Evolutionary conservation across 2,797 vertebrate genomes (phyloP).

Genomic region (Threskiornis aethiopicus): DNA sequence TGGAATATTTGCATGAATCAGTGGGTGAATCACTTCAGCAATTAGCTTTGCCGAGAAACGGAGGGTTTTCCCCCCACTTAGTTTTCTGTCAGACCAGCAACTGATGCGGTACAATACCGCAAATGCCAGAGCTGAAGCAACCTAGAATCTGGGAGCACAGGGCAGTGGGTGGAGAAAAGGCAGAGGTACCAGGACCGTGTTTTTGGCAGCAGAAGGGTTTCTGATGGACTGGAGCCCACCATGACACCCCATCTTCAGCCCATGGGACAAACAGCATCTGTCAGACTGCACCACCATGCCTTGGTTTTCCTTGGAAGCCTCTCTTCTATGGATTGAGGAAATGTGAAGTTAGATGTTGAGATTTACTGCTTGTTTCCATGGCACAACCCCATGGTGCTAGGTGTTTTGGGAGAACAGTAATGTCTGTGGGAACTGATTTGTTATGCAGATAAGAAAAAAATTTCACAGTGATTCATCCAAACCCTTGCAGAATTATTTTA

Average conservation of each 20-base stretch:
- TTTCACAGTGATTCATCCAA: not conserved
- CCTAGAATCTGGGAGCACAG: not conserved
- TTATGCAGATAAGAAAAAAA: not conserved
- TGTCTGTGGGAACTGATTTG: not conserved
- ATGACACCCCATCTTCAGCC: not conserved
- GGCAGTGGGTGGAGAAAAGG: not conserved
- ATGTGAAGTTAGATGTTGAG: not conserved
- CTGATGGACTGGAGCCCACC: not conserved
- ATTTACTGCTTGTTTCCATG: not conserved
- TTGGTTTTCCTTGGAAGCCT: not conserved
- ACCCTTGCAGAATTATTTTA: not conserved
- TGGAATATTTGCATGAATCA: not conserved
- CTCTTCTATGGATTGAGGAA: not conserved
- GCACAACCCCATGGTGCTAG: too few relatives aligned
- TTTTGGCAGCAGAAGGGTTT: not conserved
- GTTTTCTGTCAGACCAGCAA: not conserved
- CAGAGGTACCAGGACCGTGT: not conserved
- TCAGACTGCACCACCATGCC: not conserved
- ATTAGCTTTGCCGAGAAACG: not conserved
- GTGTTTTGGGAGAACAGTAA: not conserved
- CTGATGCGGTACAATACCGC: not conserved
- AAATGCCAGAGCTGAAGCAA: not conserved
- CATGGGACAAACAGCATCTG: not conserved
- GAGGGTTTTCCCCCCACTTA: not conserved
- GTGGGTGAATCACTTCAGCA: not conserved